Evolutionary conservation across 2,888 invertebrate genomes (phyloP), one percentile per base, ranked within the genome.

Genomic region (Timema podura): DNA sequence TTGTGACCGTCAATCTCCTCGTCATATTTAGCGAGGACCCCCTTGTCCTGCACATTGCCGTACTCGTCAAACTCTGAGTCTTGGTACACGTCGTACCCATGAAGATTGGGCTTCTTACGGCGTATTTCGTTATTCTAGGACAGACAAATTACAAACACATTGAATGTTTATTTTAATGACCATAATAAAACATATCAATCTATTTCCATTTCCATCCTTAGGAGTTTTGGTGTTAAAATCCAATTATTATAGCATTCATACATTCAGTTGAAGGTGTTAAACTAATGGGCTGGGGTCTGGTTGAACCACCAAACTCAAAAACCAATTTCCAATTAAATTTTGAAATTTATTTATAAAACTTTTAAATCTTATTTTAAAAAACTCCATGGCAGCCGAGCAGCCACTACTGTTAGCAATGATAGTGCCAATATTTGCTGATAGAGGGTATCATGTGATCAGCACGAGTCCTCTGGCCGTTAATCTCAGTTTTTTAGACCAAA

Each of bases 21-120:
- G 80, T 98, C 96, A 80, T 99, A 98, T 83, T 99, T 96, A 76
- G 89, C 85, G 45, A 99, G 85, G 66, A 99, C 83, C 11, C 87
- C 86, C 76, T 88, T 88, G 75, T 79, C 85, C 84, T 82, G 81
- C 67, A 78, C 75, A 71, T 83, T 81, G 64, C 86, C 86, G 76
- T 81, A 83, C 74, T 84, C 83, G 77, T 87, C 87, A 68, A 81
- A 80, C 69, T 82, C 82, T 68, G 80, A 91, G 72, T 89, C 89
- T 74, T 92, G 92, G 80, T 91, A 91, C 51, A 91, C 91, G 78
- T 93, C 92, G 81, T 97, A 97, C 2, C 92, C 90, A 10, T 81
- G 81, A 84, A 84, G 83, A 57, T 86, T 82, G 3, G 89, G 88
- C 75, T 95, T 95, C 77, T 91, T 90, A 79, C 92, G 93, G 76